Conservation (phyloP, 2,888 invertebrate genomes). For the Sympetrum striolatum region DNA sequence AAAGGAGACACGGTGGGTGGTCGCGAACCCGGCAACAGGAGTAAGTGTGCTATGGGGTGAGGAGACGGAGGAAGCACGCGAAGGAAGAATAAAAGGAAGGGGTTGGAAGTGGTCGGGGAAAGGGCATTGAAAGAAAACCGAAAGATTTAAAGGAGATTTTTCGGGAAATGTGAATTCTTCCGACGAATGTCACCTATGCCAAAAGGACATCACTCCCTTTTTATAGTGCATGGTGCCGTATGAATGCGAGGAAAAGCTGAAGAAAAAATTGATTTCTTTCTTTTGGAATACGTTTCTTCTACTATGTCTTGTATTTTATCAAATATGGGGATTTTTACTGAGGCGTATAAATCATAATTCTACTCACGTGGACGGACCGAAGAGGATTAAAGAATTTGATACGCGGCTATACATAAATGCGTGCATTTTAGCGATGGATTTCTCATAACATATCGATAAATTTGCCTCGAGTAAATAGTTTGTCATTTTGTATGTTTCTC, state of each 20-base stretch:
- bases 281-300: neutral
- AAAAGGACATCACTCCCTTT: neutral
- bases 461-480: no score
- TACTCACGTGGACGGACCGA: no score
- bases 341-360: no score
- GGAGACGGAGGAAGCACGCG: neutral
- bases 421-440: no score
- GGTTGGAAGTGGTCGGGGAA: neutral
- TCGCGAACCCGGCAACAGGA: neutral
- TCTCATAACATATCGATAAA: no score
- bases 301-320: no score
- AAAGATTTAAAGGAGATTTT: neutral
- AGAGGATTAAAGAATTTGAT: no score
- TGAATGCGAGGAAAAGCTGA: neutral
- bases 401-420: no score
- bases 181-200: neutral
- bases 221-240: neutral
- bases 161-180: neutral
- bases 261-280: neutral
- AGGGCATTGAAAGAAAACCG: neutral
- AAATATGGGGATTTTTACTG: no score
- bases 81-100: neutral
- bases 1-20: constrained; percentile 42
- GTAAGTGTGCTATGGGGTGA: neutral
- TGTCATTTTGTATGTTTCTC: no score